Conservation (phyloP, 2,888 invertebrate species). For the Thera obeliscata region DNA sequence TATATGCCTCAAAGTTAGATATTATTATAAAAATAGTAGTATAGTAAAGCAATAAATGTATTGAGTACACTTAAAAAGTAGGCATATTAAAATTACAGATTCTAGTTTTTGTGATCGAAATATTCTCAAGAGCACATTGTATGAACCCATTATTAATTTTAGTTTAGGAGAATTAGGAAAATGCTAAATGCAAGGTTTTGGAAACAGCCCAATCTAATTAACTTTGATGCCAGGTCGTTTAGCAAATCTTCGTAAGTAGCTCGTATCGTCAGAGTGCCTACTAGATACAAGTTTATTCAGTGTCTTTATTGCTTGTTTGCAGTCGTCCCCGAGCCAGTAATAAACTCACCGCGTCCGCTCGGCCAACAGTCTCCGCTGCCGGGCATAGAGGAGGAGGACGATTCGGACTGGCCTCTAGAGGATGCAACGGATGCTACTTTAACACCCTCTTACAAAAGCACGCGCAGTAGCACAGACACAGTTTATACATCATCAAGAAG, state of each 20-base stretch:
- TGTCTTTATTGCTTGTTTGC: slow-evolving; percentile 70
- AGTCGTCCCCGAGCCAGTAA: slow-evolving; percentile 81
- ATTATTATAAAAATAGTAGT: neutral
- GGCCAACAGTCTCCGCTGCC: slow-evolving; percentile 90
- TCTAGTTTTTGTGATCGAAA: neutral
- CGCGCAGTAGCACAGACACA: slow-evolving; percentile 80
- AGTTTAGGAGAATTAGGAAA: slow-evolving; percentile 41
- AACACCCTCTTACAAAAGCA: slow-evolving; percentile 81
- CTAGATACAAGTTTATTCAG: slow-evolving; percentile 51
- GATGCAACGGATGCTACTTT: slow-evolving; percentile 80
- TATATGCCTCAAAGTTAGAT: neutral
- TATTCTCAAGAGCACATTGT: slow-evolving; percentile 20
- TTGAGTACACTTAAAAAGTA: too few species aligned
- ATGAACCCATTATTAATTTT: slow-evolving; percentile 18
- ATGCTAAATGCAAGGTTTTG: slow-evolving; percentile 44
- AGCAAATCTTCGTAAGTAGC: slow-evolving; percentile 52
- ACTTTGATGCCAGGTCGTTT: slow-evolving; percentile 51
- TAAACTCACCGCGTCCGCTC: slow-evolving; percentile 84
- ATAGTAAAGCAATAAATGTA: too few species aligned
- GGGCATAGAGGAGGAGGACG: slow-evolving; percentile 93
- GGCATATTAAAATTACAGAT: neutral
- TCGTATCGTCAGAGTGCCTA: slow-evolving; percentile 23
- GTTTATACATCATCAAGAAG: slow-evolving; percentile 79
- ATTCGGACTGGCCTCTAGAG: slow-evolving; percentile 85
- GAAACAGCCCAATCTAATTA: slow-evolving; percentile 46